A percentile compares a stretch with the other conserved stretches of the same genome.
These are phyloP conservation scores for Centropus unirufus DNA, from an alignment of 2,113 vertebrate species.

Conservation along the genomic window DNA sequence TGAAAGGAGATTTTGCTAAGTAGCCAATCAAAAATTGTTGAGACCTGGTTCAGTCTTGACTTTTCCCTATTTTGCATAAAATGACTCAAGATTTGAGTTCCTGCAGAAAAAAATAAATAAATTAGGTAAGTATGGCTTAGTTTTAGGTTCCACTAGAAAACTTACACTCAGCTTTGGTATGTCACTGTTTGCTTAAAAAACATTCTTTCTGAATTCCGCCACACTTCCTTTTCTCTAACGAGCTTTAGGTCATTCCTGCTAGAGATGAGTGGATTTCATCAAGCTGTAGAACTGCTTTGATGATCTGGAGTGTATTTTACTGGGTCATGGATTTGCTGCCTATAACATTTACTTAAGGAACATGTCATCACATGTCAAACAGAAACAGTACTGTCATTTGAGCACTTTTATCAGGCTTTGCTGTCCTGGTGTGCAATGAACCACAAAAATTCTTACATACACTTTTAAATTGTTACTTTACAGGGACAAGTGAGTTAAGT, in stretches of 20 bases:
- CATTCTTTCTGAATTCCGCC: constrained; percentile 59
- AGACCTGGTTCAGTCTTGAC: background rate
- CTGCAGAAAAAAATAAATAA: background rate
- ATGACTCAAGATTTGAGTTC: background rate
- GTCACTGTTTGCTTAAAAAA: constrained; percentile 58
- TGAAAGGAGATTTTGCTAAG: background rate
- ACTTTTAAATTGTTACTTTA: constrained; percentile 22
- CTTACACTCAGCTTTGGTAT: constrained; percentile 24
- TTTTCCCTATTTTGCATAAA: constrained; percentile 22
- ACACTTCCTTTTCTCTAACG: background rate
- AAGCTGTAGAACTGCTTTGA: constrained; percentile 56
- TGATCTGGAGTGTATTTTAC: constrained; percentile 55
- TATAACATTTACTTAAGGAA: constrained; percentile 61
- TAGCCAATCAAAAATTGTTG: background rate
- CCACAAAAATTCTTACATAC: background rate
- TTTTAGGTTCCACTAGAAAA: constrained; percentile 29
- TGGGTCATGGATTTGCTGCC: constrained; percentile 51
- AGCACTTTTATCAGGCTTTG: constrained; percentile 47
- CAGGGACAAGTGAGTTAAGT: background rate
- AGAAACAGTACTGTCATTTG: constrained; percentile 38
- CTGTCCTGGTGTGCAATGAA: constrained; percentile 21
- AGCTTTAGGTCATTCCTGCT: constrained; percentile 53
- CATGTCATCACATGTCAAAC: constrained; percentile 53
- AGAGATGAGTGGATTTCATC: constrained; percentile 41
- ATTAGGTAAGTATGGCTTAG: background rate